Percentiles rank a stretch among this genome's conserved stretches.
Evolutionary conservation across 2,113 vertebrate species (phyloP).

Genomic region (Myiagra hebetior): DNA sequence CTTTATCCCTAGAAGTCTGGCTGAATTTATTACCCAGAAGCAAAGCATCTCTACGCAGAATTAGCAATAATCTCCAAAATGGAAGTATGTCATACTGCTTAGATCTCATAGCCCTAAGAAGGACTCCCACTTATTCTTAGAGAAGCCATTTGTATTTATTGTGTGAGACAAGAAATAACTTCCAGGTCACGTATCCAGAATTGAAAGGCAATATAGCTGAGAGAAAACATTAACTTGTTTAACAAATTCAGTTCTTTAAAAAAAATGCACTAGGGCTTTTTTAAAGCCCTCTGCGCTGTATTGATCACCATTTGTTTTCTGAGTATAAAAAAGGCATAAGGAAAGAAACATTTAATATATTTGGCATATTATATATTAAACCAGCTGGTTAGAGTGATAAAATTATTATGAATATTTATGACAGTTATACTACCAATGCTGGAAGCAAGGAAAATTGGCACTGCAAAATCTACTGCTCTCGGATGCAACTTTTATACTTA

Average conservation of each 20-base stretch:
- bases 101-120: not conserved
- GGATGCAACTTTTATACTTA: not conserved
- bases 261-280: not conserved
- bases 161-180: not conserved
- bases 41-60: not conserved
- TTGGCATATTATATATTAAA: constrained; percentile 10
- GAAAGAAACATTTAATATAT: constrained; percentile 28
- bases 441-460: not conserved
- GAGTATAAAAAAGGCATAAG: not conserved
- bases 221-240: not conserved
- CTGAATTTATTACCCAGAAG: not conserved
- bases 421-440: not conserved
- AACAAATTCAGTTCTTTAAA: not conserved
- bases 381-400: constrained; percentile 4
- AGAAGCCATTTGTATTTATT: not conserved
- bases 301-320: not conserved
- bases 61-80: not conserved
- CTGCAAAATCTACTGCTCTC: constrained; percentile 9
- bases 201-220: not conserved
- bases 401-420: constrained; percentile 55
- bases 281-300: not conserved
- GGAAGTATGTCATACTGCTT: not conserved
- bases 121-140: not conserved
- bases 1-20: not conserved
- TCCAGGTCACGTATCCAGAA: not conserved